Percentiles rank a stretch among this genome's conserved stretches.
Conservation (phyloP, 2,113 vertebrate genomes). For the Phalacrocorax brasilianus region DNA sequence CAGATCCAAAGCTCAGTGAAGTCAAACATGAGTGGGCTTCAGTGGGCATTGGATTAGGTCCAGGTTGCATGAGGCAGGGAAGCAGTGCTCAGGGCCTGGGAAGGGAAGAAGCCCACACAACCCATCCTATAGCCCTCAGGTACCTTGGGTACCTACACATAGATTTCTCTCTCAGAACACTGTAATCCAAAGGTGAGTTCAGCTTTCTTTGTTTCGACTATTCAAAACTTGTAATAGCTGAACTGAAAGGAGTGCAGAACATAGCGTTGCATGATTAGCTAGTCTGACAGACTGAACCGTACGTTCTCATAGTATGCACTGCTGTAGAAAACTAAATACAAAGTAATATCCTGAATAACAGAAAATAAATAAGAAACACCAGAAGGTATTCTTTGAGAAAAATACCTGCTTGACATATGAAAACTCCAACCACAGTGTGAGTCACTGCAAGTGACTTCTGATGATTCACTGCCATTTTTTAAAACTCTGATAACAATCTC, state of each 20-base stretch:
- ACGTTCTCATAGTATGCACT: background rate
- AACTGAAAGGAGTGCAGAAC: background rate
- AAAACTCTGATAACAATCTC: background rate
- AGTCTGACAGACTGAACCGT: background rate
- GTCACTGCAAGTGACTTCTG: slow-evolving; percentile 39
- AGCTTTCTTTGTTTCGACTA: background rate
- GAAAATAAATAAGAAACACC: background rate
- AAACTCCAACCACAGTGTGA: slow-evolving; percentile 37
- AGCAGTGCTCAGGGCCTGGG: background rate
- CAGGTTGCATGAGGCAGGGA: background rate
- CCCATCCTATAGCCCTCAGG: background rate
- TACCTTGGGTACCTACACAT: background rate
- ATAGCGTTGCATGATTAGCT: background rate
- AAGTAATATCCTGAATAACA: background rate
- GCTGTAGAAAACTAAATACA: background rate
- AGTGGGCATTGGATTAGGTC: background rate
- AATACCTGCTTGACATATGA: slow-evolving; percentile 25
- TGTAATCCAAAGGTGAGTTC: background rate
- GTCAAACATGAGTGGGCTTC: background rate
- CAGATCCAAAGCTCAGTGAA: background rate
- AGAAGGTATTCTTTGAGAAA: slow-evolving; percentile 31
- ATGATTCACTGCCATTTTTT: slow-evolving; percentile 47
- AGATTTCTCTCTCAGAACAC: background rate
- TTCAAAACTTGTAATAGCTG: background rate
- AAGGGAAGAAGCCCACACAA: background rate